Percentiles rank a stretch among this genome's conserved stretches.
These are phyloP conservation scores for Agrotis exclamationis DNA, from an alignment of 2,888 invertebrate genomes.

Conservation along the genomic window DNA sequence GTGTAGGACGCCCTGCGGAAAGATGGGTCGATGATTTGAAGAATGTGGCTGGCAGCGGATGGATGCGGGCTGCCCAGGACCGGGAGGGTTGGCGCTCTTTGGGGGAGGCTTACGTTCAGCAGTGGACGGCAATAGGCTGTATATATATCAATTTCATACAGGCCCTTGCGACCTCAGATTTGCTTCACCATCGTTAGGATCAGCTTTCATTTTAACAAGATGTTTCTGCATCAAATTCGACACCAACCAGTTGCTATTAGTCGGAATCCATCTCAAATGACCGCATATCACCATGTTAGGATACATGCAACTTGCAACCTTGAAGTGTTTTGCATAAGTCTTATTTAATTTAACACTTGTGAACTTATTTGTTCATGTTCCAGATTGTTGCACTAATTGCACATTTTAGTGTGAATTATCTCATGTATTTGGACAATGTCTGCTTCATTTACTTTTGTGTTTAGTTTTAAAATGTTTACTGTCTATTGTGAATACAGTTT, in stretches of 20 bases:
- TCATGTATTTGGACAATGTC: constrained; percentile 7
- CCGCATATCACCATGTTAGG: constrained; percentile 1
- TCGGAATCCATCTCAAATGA: constrained; percentile 9
- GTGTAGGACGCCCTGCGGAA: too few species aligned
- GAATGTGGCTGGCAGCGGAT: too few species aligned
- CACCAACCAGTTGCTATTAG: not conserved
- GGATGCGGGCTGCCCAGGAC: too few species aligned
- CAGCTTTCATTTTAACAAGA: constrained; percentile 7
- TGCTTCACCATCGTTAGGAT: not conserved
- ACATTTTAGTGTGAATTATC: constrained; percentile 11
- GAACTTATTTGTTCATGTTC: constrained; percentile 25
- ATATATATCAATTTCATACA: too few species aligned
- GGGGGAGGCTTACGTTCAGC: too few species aligned
- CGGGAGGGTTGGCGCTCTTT: too few species aligned
- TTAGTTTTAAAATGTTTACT: not conserved
- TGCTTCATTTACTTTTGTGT: constrained; percentile 4
- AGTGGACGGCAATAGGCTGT: too few species aligned
- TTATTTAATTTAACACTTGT: constrained; percentile 28
- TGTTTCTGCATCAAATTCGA: constrained; percentile 17
- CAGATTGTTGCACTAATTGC: constrained; percentile 34
- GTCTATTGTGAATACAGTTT: not conserved
- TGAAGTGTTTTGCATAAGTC: constrained; percentile 30
- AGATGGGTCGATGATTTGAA: too few species aligned
- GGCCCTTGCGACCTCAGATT: too few species aligned
- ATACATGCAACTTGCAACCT: constrained; percentile 10